A percentile compares a stretch with the other conserved stretches of the same genome.
Evolutionary conservation across 2,797 vertebrate species (phyloP).

Genomic region (Syngnathus acus): DNA sequence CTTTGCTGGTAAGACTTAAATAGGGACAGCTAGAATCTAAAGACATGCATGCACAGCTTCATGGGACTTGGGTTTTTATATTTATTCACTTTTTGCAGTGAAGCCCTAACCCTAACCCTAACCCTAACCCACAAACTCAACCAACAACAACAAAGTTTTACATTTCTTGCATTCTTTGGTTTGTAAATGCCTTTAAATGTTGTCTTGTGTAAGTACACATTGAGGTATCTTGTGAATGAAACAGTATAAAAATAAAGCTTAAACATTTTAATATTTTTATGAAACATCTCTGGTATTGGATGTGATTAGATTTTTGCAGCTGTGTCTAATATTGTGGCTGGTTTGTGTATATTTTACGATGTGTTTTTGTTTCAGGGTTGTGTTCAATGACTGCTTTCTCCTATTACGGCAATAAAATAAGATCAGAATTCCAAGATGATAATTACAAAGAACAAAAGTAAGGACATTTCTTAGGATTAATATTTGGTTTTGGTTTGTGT

Average conservation of each 20-base stretch:
- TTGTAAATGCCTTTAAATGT: background rate
- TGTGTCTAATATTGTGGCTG: background rate
- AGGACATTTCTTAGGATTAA: background rate
- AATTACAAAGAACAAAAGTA: conserved; percentile 62
- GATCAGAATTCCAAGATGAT: conserved; percentile 64
- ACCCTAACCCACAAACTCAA: too few species aligned
- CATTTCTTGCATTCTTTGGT: too few species aligned
- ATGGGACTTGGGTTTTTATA: too few species aligned
- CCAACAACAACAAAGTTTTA: background rate
- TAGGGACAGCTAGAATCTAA: background rate
- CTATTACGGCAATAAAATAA: conserved; percentile 67
- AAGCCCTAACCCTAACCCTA: too few species aligned
- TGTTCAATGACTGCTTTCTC: conserved; percentile 67
- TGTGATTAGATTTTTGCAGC: background rate
- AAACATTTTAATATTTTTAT: too few species aligned
- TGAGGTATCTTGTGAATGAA: too few species aligned
- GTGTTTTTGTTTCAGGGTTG: conserved; percentile 55
- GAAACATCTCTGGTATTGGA: background rate
- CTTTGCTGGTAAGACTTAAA: conserved; percentile 54
- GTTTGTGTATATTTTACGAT: background rate
- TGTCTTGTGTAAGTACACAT: too few species aligned
- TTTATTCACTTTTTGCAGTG: too few species aligned
- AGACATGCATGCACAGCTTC: too few species aligned
- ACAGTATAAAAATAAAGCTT: too few species aligned
- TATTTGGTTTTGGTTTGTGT: background rate